These are phyloP conservation scores for Aproaerema taeniolella DNA, from an alignment of 2,888 invertebrate species.

Conservation along the genomic window DNA sequence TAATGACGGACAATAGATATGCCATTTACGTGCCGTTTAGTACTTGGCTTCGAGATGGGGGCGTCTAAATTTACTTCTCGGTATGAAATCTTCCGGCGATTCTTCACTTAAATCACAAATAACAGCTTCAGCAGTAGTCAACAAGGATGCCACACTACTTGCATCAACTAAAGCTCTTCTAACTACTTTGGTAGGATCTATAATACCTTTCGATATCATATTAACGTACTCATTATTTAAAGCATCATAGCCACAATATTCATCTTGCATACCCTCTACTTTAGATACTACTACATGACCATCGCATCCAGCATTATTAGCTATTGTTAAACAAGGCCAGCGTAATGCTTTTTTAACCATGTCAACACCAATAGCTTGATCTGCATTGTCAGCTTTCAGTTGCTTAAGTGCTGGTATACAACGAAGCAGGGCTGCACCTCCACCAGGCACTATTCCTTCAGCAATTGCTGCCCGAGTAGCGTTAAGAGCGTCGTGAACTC, in stretches of 20 bases:
- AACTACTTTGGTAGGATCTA: constrained; percentile 93
- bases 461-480: constrained; percentile 96
- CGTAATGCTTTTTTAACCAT: constrained; percentile 90
- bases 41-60: no score
- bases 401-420: constrained; percentile 83
- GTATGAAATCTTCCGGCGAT: no score
- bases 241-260: constrained; percentile 92
- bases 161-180: constrained; percentile 59
- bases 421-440: constrained; percentile 92
- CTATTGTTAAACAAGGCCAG: constrained; percentile 93
- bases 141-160: constrained; percentile 61
- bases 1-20: no score
- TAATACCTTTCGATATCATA: constrained; percentile 94
- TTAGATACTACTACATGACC: constrained; percentile 93
- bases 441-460: constrained; percentile 97
- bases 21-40: no score
- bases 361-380: constrained; percentile 87
- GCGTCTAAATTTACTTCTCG: no score
- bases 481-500: constrained; percentile 95
- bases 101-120: constrained; percentile 83
- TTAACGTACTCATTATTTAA: constrained; percentile 91
- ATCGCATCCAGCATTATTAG: constrained; percentile 93
- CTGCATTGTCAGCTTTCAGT: constrained; percentile 81
- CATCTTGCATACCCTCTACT: constrained; percentile 84
- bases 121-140: constrained; percentile 94